phyloP scores from a whole-genome alignment of 2,113 vertebrate genomes.

The Rhodinocichla rosea region DNA sequence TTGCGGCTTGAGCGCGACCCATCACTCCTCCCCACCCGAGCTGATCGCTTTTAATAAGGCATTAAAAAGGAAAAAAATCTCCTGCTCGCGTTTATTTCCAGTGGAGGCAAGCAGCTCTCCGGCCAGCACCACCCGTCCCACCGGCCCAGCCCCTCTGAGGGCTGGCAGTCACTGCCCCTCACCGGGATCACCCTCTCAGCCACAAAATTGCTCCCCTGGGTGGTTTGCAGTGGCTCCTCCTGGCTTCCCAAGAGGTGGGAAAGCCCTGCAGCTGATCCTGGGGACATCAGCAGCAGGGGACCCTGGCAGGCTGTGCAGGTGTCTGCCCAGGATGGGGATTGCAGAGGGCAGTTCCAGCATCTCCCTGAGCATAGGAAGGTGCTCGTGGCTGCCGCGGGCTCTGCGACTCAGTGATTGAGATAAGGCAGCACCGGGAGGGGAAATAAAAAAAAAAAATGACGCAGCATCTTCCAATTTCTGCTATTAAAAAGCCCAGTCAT shows the following conservation, averaged over 20 bases:
- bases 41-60: no score
- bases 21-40: no score
- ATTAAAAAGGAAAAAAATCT: no score
- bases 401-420: accelerated
- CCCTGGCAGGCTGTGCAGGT: accelerated
- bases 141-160: not conserved
- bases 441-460: not conserved
- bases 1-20: no score
- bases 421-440: not conserved
- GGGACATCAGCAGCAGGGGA: not conserved
- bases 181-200: accelerated
- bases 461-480: slow-evolving; percentile 70
- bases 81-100: no score
- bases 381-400: not conserved
- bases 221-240: not conserved
- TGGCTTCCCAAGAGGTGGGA: not conserved
- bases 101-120: not conserved
- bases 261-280: not conserved
- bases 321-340: accelerated
- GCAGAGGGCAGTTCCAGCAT: not conserved
- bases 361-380: not conserved
- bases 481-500: slow-evolving; percentile 74
- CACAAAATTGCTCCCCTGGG: not conserved
- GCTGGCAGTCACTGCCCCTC: not conserved
- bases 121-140: accelerated